phyloP scores from a whole-genome alignment of 2,113 vertebrate species.

The Recurvirostra avosetta region DNA sequence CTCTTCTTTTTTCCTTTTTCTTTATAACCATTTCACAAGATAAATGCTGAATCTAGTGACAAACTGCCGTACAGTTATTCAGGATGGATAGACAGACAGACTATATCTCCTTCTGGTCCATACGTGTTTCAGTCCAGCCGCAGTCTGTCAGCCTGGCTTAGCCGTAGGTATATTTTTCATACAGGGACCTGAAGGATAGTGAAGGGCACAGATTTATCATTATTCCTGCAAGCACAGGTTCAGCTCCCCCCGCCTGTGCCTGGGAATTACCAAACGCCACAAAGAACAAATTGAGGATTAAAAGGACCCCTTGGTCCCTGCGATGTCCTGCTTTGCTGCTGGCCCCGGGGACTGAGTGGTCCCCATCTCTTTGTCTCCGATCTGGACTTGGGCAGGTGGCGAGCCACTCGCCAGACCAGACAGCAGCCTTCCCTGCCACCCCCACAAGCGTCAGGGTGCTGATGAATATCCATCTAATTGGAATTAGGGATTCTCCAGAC shows the following conservation, averaged over 20 bases:
- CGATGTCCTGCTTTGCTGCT: not conserved
- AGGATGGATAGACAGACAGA: not conserved
- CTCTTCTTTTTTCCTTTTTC: not conserved
- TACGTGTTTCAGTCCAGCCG: not conserved
- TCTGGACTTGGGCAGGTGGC: not conserved
- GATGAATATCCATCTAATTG: constrained; percentile 14
- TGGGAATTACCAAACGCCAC: not conserved
- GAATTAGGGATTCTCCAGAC: not conserved
- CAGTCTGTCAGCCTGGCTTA: not conserved
- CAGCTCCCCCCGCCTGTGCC: not conserved
- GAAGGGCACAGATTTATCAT: constrained; percentile 5
- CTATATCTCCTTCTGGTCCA: not conserved
- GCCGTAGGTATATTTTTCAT: not conserved
- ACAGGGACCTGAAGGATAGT: not conserved
- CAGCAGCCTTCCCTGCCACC: not conserved
- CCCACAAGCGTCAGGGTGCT: not conserved
- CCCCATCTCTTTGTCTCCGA: constrained; percentile 8
- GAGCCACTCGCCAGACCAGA: not conserved
- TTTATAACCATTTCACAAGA: not conserved
- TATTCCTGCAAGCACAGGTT: not conserved
- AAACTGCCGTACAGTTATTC: not conserved
- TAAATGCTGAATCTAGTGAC: not conserved
- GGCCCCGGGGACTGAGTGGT: not conserved
- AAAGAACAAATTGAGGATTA: constrained; percentile 37
- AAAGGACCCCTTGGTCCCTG: not conserved